phyloP scores from a whole-genome alignment of 2,113 vertebrate species.

The Furnarius figulus region DNA sequence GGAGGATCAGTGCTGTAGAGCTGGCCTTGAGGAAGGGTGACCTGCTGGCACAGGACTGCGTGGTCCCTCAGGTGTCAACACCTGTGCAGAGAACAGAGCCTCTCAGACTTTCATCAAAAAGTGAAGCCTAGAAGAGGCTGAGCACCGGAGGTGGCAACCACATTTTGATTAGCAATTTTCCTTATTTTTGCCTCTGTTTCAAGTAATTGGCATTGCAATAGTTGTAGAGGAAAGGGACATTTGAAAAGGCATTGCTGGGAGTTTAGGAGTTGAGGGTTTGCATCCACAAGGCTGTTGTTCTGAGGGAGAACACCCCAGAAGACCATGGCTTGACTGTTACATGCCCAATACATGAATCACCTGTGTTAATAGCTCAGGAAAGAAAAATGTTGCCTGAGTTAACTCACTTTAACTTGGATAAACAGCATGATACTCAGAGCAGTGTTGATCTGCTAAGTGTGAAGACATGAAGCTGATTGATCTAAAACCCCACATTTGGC shows the following conservation, averaged over 20 bases:
- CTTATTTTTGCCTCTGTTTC: neutral
- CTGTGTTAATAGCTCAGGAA: neutral
- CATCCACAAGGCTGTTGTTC: neutral
- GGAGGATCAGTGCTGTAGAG: neutral
- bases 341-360: neutral
- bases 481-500: neutral
- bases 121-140: neutral
- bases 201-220: neutral
- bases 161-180: neutral
- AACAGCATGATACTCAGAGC: neutral
- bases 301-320: neutral
- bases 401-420: neutral
- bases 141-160: neutral
- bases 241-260: neutral
- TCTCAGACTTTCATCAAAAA: neutral
- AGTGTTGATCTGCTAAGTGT: neutral
- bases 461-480: neutral
- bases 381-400: neutral
- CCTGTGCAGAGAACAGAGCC: neutral
- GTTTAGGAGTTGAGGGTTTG: neutral
- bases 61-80: neutral
- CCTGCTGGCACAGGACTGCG: neutral
- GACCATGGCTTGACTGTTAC: neutral
- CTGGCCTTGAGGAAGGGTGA: neutral
- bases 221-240: neutral